Conservation (phyloP, 2,888 invertebrate genomes). For the Pocota personata region DNA sequence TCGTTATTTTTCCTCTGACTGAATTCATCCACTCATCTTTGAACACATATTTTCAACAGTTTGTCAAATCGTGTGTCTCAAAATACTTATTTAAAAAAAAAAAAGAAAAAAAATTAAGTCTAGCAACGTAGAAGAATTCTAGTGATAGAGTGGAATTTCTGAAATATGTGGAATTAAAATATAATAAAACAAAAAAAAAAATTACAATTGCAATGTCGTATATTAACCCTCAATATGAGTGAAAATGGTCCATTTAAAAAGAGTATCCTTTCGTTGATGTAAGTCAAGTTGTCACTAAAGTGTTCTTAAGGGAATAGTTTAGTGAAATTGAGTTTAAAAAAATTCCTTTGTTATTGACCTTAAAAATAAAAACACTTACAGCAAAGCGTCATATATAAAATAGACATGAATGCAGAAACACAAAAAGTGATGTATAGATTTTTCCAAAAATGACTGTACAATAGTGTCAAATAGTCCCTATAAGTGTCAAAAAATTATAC, state of each 20-base stretch:
- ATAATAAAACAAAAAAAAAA: constrained; percentile 4
- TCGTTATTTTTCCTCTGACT: constrained; percentile 14
- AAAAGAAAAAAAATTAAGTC: constrained; percentile 15
- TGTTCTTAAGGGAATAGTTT: background rate
- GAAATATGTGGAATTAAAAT: constrained; percentile 37
- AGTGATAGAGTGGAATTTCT: constrained; percentile 29
- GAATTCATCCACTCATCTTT: constrained; percentile 56
- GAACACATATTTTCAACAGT: constrained; percentile 55
- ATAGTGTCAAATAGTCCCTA: background rate
- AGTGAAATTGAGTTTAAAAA: background rate
- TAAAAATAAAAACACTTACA: background rate
- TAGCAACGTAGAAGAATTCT: constrained; percentile 23
- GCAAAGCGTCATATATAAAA: background rate
- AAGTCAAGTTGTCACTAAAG: no score
- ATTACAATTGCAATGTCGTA: constrained; percentile 36
- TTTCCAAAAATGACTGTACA: background rate
- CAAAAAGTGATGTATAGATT: background rate
- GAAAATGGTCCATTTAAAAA: constrained; percentile 56
- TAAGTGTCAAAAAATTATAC: background rate
- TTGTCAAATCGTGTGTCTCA: constrained; percentile 52
- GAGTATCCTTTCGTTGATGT: constrained; percentile 54
- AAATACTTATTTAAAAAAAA: constrained; percentile 50
- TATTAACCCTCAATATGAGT: constrained; percentile 51
- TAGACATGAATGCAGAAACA: background rate
- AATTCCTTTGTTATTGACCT: background rate